phyloP scores from a whole-genome alignment of 2,113 vertebrate species.

The Chroicocephalus ridibundus region DNA sequence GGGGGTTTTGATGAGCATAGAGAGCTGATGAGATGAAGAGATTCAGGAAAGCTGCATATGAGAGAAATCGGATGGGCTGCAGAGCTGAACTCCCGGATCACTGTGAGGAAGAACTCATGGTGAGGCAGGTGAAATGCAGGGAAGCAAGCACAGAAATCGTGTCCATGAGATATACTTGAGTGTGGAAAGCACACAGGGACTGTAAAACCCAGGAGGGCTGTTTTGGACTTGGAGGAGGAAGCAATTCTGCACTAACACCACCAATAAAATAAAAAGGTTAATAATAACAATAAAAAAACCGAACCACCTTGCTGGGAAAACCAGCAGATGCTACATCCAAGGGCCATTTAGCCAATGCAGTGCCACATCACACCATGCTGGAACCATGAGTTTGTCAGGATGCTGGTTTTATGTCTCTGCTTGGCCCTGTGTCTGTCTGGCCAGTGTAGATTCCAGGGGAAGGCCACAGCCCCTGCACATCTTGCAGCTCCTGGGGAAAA shows the following conservation, averaged over 20 bases:
- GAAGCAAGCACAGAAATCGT: neutral
- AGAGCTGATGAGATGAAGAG: neutral
- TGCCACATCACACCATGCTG: neutral
- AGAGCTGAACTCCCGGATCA: neutral
- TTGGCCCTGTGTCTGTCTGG: neutral
- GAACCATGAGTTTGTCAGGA: neutral
- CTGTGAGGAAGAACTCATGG: neutral
- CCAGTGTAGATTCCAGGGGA: neutral
- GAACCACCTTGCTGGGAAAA: neutral
- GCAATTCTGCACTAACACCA: neutral
- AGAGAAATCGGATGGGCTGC: neutral
- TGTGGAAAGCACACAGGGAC: neutral
- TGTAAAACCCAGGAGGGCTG: neutral
- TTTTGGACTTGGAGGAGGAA: neutral
- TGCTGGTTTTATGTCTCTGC: neutral
- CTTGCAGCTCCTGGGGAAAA: neutral
- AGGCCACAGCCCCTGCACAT: neutral
- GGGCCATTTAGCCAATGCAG: neutral
- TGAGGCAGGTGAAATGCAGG: neutral
- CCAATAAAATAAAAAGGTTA: neutral
- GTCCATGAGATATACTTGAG: neutral
- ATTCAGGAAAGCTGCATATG: neutral
- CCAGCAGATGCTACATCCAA: neutral
- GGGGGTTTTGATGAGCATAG: neutral
- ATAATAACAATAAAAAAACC: neutral